These are phyloP conservation scores for Maniola jurtina DNA, from an alignment of 1,140 invertebrate species.

Conservation along the genomic window DNA sequence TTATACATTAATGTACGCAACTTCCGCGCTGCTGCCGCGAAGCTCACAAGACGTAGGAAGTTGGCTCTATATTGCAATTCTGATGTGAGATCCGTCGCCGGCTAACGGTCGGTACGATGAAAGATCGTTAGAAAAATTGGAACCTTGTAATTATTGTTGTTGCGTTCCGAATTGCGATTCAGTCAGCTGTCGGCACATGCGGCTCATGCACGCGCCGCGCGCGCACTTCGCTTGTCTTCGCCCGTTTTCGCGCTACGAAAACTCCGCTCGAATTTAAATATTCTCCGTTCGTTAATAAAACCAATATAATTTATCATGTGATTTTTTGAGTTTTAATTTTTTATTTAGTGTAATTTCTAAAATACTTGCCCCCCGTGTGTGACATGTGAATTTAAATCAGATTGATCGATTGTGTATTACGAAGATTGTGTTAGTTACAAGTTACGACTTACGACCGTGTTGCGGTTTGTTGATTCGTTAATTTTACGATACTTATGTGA, in stretches of 20 bases:
- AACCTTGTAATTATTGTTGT: conserved; percentile 60
- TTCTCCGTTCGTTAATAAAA: conserved; percentile 15
- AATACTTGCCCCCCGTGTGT: not conserved
- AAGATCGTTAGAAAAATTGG: conserved; percentile 60
- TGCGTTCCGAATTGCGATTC: conserved; percentile 59
- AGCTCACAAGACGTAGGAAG: conserved; percentile 47
- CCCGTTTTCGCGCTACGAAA: conserved; percentile 57
- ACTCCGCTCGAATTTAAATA: conserved; percentile 45
- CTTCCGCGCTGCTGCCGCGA: conserved; percentile 42
- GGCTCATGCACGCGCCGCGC: conserved; percentile 63
- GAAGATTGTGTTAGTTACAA: conserved; percentile 21
- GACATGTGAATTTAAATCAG: conserved; percentile 24
- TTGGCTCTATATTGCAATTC: conserved; percentile 28
- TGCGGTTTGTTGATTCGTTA: conserved; percentile 28
- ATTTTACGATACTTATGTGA: conserved; percentile 24
- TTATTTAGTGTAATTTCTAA: not conserved
- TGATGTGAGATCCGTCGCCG: conserved; percentile 28
- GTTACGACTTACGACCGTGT: conserved; percentile 17
- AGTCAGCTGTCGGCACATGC: conserved; percentile 73
- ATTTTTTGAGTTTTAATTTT: not conserved
- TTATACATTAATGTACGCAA: conserved; percentile 54
- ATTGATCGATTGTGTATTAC: conserved; percentile 31
- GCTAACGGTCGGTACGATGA: conserved; percentile 35
- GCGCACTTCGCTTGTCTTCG: conserved; percentile 49
- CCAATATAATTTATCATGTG: conserved; percentile 1